These are phyloP conservation scores for Actinernus sp. DNA, from an alignment of 92 coral and sea anemone species.

Conservation along the genomic window DNA sequence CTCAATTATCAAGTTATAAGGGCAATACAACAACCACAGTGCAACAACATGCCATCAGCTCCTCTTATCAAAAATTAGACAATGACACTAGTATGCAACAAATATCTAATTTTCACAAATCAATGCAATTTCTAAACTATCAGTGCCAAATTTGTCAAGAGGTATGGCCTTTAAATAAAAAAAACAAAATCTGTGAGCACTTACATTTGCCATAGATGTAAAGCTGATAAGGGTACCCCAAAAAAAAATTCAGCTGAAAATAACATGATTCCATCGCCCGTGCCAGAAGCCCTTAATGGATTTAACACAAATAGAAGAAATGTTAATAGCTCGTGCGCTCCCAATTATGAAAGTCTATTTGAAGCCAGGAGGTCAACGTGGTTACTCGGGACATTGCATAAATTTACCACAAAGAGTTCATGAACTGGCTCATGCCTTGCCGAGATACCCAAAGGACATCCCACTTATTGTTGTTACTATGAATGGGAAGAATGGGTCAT, in stretches of 20 bases:
- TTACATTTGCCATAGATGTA: constrained; percentile 59
- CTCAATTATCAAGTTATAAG: background rate
- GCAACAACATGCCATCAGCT: background rate
- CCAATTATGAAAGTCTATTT: constrained; percentile 67
- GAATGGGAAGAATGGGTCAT: constrained; percentile 64
- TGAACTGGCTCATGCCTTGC: constrained; percentile 66
- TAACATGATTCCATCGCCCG: constrained; percentile 68
- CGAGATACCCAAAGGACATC: constrained; percentile 74
- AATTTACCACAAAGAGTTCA: constrained; percentile 73
- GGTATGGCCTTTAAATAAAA: constrained; percentile 55
- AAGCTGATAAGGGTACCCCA: constrained; percentile 47
- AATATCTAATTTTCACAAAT: constrained; percentile 43
- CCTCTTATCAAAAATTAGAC: background rate
- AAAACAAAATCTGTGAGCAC: constrained; percentile 1
- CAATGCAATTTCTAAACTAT: constrained; percentile 42
- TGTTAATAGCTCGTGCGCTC: constrained; percentile 77
- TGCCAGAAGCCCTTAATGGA: constrained; percentile 66
- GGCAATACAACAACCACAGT: background rate
- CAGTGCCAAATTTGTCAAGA: constrained; percentile 60
- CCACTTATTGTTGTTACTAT: constrained; percentile 72
- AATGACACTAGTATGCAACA: constrained; percentile 12
- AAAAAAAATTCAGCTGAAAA: constrained; percentile 69
- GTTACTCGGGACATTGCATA: constrained; percentile 58
- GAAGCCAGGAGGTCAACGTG: constrained; percentile 78
- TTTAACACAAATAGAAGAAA: constrained; percentile 71